Evolutionary conservation across 2,797 vertebrate species (phyloP).

Genomic region (Eulemur albifrons): DNA sequence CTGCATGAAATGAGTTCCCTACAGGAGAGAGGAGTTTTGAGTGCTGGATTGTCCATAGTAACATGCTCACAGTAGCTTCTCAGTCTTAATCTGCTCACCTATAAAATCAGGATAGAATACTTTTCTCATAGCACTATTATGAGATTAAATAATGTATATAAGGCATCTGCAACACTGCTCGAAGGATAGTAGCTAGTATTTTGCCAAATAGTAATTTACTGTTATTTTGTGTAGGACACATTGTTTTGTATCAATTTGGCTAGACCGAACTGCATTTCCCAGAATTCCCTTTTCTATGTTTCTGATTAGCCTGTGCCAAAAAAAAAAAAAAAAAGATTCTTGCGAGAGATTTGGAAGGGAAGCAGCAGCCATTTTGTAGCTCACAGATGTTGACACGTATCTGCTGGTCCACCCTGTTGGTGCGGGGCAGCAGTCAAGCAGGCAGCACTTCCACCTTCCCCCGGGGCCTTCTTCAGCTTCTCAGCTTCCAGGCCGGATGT

Average conservation of each 20-base stretch:
- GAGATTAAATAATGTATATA: not conserved
- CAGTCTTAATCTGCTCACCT: not conserved
- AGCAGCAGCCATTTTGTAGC: not conserved
- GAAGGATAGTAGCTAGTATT: constrained; percentile 15
- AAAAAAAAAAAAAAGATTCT: not conserved
- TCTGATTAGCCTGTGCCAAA: not conserved
- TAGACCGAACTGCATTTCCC: not conserved
- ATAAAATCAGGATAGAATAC: constrained; percentile 3
- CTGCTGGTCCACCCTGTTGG: not conserved
- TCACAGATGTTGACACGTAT: not conserved
- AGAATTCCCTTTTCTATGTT: constrained; percentile 7
- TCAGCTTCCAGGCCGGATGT: not conserved
- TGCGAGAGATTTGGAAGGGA: not conserved
- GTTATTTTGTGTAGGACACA: not conserved
- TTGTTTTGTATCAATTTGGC: not conserved
- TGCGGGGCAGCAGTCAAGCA: not conserved
- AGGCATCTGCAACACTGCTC: not conserved
- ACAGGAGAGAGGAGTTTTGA: not conserved
- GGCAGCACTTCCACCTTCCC: not conserved
- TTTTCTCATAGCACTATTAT: constrained; percentile 19
- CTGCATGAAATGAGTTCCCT: not conserved
- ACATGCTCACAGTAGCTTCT: not conserved
- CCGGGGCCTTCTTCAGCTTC: not conserved
- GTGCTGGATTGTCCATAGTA: not conserved
- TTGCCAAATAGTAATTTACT: constrained; percentile 25